Base-by-base conservation (phyloP, 2,888 invertebrate genomes). In the Xestobium rufovillosum region DNA sequence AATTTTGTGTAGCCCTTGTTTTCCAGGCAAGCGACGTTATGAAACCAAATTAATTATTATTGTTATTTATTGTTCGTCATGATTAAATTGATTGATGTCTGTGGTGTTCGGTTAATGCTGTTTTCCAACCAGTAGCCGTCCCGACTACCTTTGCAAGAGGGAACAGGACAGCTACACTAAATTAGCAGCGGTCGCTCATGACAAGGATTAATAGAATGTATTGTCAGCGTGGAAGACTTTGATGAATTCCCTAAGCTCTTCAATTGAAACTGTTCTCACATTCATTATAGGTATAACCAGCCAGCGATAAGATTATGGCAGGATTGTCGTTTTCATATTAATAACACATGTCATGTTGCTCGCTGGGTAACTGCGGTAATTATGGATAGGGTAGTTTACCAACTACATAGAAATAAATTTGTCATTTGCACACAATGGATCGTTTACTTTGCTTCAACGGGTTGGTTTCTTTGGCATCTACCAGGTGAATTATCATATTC, bases 171-270 rank as follows among this genome's bases (percentile, higher is more conserved):
- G 53, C 53, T 53, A 57, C 61, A 62, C 62, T 62, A 62, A 62
- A 63, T 63, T 62, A 61, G 59, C 54, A 50, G 58, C 51, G 57
- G 59, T 54, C 60, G 53, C 41, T 46, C 56, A 47, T 62, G 63
- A 63, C 63, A 58, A 55, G 60, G 61, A 63, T 62, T 62, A 63
- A 63, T 63, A 60, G 62, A 61, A 61, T 60, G 61, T 59, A 61
- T 61, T 63, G 62, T 62, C 60, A 61, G 59, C 55, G 50, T 49
- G 55, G 57, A 59, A 57, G 61, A 61, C 62, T 61, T 61, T 61
- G 63, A 62, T 63, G 61, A 61, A 63, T 61, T 54, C 56, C 51
- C 54, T 45, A 39, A 55, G 56, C 54, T 52, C 57, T 53, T 60
- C 59, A 56, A 58, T 61, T 59, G 56, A 56, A 58, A 57, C 54